Base-by-base conservation (phyloP, 2,113 vertebrate species). In the Piaya cayana region DNA sequence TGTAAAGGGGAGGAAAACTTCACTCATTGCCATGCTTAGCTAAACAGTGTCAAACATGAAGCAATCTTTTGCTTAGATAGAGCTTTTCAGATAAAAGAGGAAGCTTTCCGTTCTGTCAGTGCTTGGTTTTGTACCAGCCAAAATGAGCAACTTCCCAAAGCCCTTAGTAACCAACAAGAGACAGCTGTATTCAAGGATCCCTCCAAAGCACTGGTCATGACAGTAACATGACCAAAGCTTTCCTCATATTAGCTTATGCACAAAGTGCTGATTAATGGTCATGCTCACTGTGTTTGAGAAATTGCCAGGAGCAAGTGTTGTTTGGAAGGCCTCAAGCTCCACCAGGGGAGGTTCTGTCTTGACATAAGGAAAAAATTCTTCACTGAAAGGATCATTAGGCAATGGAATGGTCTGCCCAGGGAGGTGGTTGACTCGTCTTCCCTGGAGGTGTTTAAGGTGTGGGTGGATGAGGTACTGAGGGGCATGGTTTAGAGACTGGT, bases 1-100 rank as follows among this genome's bases (percentile, higher is more conserved):
- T 86, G 69, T 72, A 69, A 90, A 96, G 77, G 53, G 59, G 70
- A 60, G 90, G 83, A 95, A 96, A 95, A 91, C 84, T 64, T 95
- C 84, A 92, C 88, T 86, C 89, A 42, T 53, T 94, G 88, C 62
- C 79, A 83, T 19, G 36, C 84, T 96, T 92, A 85, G 86, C 88
- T 94, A 74, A 96, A 93, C 90, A 86, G 75, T 69, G 88, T 85
- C 90, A 84, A 95, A 85, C 88, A 86, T 0, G 77, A 71, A 88
- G 72, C 55, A 82, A 77, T 50, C 65, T 93, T 71, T 92, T 84
- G 39, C 87, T 91, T 76, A 62, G 75, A 67, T 14, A 78, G 82
- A 88, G 49, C 68, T 94, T 94, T 95, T 84, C 78, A 81, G 78
- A 43, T 77, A 62, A 63, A 86, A 53, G 52, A 67, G 60, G 70